These are phyloP conservation scores for Urophycis tenuis DNA, from an alignment of 2,797 vertebrate species.

Conservation along the genomic window DNA sequence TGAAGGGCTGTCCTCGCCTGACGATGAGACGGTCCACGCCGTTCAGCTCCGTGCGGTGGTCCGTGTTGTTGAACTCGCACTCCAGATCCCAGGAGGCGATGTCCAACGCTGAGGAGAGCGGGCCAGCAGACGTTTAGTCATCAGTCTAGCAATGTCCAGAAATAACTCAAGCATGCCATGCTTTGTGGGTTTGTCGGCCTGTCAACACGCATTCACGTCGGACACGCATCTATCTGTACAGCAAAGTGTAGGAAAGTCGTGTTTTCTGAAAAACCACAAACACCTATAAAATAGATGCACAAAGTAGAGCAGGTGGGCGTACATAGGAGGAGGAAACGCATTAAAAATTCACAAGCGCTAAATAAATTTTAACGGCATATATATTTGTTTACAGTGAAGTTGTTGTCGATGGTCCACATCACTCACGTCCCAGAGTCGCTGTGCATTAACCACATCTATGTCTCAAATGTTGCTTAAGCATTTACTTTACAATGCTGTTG, in stretches of 20 bases:
- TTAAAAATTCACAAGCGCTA: neutral
- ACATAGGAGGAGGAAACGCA: neutral
- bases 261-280: neutral
- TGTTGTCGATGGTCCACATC: neutral
- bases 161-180: neutral
- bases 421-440: neutral
- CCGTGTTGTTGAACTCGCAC: slow-evolving; percentile 73
- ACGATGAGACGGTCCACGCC: slow-evolving; percentile 75
- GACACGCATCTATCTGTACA: neutral
- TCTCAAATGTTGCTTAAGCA: neutral
- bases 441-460: neutral
- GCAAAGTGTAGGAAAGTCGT: neutral
- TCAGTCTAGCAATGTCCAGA: neutral
- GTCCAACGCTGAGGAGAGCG: slow-evolving; percentile 69
- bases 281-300: neutral
- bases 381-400: neutral
- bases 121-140: too few species aligned
- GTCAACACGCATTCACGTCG: too few species aligned
- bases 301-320: neutral
- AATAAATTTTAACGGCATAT: neutral
- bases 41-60: slow-evolving; percentile 77
- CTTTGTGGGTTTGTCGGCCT: neutral
- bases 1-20: slow-evolving; percentile 81
- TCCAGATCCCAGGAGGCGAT: slow-evolving; percentile 77
- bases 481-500: neutral